Evolutionary conservation across 2,113 vertebrate species (phyloP).

Genomic region (Notiomystis cincta): DNA sequence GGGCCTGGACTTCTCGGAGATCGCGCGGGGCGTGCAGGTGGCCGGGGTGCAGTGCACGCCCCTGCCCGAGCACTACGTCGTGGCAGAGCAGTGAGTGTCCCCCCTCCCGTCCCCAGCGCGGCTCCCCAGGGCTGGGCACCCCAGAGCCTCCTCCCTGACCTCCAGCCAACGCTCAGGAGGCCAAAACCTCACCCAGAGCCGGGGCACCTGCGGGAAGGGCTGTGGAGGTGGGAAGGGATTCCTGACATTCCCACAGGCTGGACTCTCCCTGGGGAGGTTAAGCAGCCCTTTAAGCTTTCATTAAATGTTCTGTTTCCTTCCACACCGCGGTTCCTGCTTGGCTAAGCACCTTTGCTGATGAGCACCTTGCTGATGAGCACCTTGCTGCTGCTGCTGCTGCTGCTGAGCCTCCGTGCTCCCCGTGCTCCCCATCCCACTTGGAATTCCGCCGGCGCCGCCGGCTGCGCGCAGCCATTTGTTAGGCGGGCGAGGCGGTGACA

Average conservation of each 20-base stretch:
- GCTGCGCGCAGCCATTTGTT: slow-evolving; percentile 84
- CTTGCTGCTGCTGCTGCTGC: not conserved
- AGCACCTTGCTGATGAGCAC: slow-evolving; percentile 45
- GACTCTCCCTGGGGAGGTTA: not conserved
- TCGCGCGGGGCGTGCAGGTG: slow-evolving; percentile 89
- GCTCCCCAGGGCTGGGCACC: not conserved
- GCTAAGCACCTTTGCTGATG: slow-evolving; percentile 40
- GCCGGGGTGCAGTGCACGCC: slow-evolving; percentile 89
- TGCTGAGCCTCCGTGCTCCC: not conserved
- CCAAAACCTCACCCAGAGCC: not conserved
- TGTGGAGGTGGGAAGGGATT: not conserved
- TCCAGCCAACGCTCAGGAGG: accelerated
- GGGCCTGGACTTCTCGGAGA: slow-evolving; percentile 91
- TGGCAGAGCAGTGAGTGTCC: slow-evolving; percentile 92
- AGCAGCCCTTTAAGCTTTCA: not conserved
- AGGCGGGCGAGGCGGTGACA: slow-evolving; percentile 78
- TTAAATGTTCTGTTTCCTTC: not conserved
- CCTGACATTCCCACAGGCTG: accelerated
- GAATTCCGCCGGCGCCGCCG: slow-evolving; percentile 72
- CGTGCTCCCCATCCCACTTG: slow-evolving; percentile 64
- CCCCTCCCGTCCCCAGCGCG: accelerated
- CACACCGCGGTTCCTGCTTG: not conserved
- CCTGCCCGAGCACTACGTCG: slow-evolving; percentile 87
- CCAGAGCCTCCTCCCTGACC: not conserved
- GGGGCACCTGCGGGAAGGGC: not conserved